Conservation (phyloP, 2,888 invertebrate genomes). For the Chalcis sispes region DNA sequence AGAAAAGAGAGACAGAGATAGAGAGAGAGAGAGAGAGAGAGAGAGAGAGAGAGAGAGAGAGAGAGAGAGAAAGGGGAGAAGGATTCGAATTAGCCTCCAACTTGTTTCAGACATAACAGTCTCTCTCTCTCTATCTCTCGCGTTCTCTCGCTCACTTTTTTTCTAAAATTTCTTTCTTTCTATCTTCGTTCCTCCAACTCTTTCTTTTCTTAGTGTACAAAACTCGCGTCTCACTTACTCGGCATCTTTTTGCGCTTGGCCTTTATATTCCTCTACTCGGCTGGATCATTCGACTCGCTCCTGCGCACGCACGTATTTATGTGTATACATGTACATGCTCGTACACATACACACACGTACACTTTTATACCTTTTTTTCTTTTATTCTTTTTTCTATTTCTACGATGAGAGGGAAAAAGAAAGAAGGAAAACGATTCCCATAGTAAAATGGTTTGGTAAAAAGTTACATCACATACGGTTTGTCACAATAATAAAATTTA, state of each 20-base stretch:
- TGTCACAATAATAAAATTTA: no score
- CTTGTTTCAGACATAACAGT: slow-evolving; percentile 53
- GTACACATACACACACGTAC: background rate
- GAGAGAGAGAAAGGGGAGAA: slow-evolving; percentile 70
- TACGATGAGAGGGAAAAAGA: background rate
- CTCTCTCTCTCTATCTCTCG: slow-evolving; percentile 7
- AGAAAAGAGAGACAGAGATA: slow-evolving; percentile 64
- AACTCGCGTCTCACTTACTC: slow-evolving; percentile 47
- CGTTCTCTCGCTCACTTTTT: slow-evolving; percentile 35
- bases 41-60: slow-evolving; percentile 65
- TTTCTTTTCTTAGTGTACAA: slow-evolving; percentile 32
- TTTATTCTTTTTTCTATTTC: background rate
- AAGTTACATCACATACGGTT: background rate
- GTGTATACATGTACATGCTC: background rate
- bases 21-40: slow-evolving; percentile 70
- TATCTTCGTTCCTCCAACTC: slow-evolving; percentile 38
- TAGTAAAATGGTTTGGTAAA: slow-evolving; percentile 9
- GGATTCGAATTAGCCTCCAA: slow-evolving; percentile 69
- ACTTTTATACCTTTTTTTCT: background rate
- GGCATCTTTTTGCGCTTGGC: slow-evolving; percentile 24
- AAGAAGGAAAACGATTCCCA: background rate
- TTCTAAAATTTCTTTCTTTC: slow-evolving; percentile 41
- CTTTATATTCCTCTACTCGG: background rate
- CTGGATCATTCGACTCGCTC: slow-evolving; percentile 20
- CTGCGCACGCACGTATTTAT: background rate